Evolutionary conservation across 2,797 vertebrate genomes (phyloP).

Genomic region (Garrulus glandarius): DNA sequence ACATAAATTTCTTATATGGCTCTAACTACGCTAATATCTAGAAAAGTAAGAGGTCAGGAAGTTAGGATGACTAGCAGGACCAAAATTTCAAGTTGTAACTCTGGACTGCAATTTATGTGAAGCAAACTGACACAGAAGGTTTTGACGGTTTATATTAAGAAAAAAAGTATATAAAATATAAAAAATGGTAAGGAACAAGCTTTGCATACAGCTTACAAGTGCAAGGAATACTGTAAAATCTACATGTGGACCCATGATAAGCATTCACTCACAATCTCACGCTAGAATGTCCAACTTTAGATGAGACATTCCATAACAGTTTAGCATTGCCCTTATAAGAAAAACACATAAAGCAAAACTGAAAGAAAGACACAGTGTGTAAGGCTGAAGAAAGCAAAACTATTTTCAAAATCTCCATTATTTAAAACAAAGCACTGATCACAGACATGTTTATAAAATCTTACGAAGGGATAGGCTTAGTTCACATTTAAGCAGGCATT

Average conservation of each 20-base stretch:
- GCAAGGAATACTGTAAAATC: not conserved
- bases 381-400: not conserved
- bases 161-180: not conserved
- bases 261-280: not conserved
- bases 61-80: not conserved
- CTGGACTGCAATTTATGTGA: not conserved
- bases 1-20: not conserved
- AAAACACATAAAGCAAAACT: not conserved
- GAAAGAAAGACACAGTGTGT: not conserved
- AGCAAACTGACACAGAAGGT: not conserved
- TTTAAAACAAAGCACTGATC: not conserved
- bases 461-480: rapidly evolving
- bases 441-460: not conserved
- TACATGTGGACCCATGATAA: not conserved
- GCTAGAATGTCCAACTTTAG: not conserved
- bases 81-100: not conserved
- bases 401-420: not conserved
- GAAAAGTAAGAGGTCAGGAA: not conserved
- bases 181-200: not conserved
- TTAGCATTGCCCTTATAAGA: not conserved
- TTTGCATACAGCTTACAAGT: not conserved
- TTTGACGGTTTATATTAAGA: not conserved
- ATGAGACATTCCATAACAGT: not conserved
- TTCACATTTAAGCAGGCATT: not conserved
- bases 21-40: not conserved